These are phyloP conservation scores for Gobius niger DNA, from an alignment of 2,113 vertebrate genomes.

Conservation along the genomic window DNA sequence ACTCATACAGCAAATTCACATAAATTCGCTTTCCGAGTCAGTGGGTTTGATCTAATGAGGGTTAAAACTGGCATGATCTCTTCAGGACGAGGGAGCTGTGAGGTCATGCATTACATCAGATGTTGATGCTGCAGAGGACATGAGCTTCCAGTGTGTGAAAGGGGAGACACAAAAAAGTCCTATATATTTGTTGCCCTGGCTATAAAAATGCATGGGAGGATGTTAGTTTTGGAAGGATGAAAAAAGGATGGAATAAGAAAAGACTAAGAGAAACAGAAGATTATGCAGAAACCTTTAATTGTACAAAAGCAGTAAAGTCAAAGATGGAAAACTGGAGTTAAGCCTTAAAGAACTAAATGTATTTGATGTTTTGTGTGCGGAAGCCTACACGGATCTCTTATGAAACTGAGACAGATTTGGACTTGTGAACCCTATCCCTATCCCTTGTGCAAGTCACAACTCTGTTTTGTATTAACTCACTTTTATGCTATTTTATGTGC, in stretches of 20 bases:
- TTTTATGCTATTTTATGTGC: not conserved
- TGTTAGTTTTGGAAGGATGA: not conserved
- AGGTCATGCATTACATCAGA: slow-evolving; percentile 27
- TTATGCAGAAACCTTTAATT: slow-evolving; percentile 9
- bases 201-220: not conserved
- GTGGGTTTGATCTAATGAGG: slow-evolving; percentile 50
- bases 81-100: slow-evolving; percentile 21
- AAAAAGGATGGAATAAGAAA: slow-evolving; percentile 1
- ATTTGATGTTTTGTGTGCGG: not conserved
- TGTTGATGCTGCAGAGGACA: slow-evolving; percentile 24
- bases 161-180: not conserved
- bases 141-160: not conserved
- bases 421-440: not conserved
- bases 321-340: not conserved
- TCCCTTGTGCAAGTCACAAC: too few relatives aligned
- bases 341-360: not conserved
- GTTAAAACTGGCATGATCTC: slow-evolving; percentile 47
- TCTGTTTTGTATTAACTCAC: not conserved
- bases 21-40: slow-evolving; percentile 19
- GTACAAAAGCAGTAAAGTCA: slow-evolving; percentile 4
- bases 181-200: not conserved
- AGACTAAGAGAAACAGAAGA: slow-evolving; percentile 10
- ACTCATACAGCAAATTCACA: slow-evolving; percentile 13
- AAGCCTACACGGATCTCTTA: not conserved
- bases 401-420: not conserved